phyloP scores from a whole-genome alignment of 2,797 vertebrate genomes.

The Hyperoplus immaculatus region DNA sequence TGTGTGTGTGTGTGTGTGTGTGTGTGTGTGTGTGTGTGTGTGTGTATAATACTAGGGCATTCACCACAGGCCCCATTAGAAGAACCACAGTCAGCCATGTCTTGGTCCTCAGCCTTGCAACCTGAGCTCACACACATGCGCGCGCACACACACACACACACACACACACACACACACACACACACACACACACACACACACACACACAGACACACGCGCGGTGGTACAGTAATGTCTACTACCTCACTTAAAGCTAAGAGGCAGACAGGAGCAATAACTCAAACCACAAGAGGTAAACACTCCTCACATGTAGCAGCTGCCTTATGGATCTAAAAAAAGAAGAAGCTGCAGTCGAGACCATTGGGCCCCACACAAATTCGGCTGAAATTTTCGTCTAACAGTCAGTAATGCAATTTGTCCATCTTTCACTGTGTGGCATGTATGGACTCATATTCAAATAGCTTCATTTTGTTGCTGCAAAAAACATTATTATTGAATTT shows the following conservation, averaged over 20 bases:
- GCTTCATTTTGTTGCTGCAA: slow-evolving; percentile 34
- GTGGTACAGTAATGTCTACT: slow-evolving; percentile 66
- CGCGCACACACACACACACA: slow-evolving; percentile 46
- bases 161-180: slow-evolving; percentile 44
- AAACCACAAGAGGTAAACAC: slow-evolving; percentile 74
- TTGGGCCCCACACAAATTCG: slow-evolving; percentile 22
- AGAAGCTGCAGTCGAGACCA: slow-evolving; percentile 5
- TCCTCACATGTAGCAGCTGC: slow-evolving; percentile 50
- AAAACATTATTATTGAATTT: slow-evolving; percentile 24
- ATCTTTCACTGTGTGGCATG: not conserved
- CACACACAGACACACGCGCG: not conserved
- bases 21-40: slow-evolving; percentile 46
- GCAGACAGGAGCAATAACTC: slow-evolving; percentile 70
- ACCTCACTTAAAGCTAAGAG: slow-evolving; percentile 69
- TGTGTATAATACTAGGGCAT: slow-evolving; percentile 62
- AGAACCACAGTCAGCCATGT: slow-evolving; percentile 69
- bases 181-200: too few relatives aligned
- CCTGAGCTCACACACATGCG: slow-evolving; percentile 66
- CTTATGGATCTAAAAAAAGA: slow-evolving; percentile 42
- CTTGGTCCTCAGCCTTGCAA: slow-evolving; percentile 69
- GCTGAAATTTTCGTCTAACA: slow-evolving; percentile 18
- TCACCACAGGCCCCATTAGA: slow-evolving; percentile 80
- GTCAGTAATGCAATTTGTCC: slow-evolving; percentile 27
- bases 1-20: slow-evolving; percentile 34
- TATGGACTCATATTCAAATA: slow-evolving; percentile 29